A percentile compares a stretch with the other conserved stretches of the same genome.
phyloP scores from a whole-genome alignment of 2,113 vertebrate genomes.

The Aptenodytes patagonicus region DNA sequence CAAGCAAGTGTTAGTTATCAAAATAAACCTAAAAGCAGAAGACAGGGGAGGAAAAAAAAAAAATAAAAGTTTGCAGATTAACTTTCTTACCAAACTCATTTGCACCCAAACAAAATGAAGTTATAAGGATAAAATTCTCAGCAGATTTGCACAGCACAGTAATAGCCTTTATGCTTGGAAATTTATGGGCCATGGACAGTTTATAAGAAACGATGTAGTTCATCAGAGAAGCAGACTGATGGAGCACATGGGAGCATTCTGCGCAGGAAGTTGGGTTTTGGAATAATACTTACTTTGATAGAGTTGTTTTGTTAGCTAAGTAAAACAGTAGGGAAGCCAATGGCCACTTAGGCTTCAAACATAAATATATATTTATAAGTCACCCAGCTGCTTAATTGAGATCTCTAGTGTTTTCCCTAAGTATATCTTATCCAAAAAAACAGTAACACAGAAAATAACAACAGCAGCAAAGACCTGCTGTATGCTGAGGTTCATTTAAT shows the following conservation, averaged over 20 bases:
- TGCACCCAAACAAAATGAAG: constrained; percentile 68
- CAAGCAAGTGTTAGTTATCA: neutral
- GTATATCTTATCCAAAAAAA: constrained; percentile 65
- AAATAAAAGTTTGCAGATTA: constrained; percentile 35
- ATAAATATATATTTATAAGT: constrained; percentile 86
- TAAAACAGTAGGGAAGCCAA: constrained; percentile 90
- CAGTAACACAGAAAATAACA: constrained; percentile 61
- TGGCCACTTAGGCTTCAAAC: constrained; percentile 87
- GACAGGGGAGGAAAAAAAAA: neutral
- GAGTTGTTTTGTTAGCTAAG: constrained; percentile 90
- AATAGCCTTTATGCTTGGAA: constrained; percentile 86
- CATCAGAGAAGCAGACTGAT: constrained; percentile 87
- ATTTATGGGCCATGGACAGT: constrained; percentile 97
- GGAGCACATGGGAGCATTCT: constrained; percentile 85
- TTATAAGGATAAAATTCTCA: constrained; percentile 77
- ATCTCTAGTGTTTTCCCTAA: constrained; percentile 73
- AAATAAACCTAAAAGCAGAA: neutral
- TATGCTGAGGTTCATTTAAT: constrained; percentile 58
- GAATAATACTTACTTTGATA: constrained; percentile 92
- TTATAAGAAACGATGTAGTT: constrained; percentile 94
- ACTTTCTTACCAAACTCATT: constrained; percentile 65
- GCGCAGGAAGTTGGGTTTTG: constrained; percentile 89
- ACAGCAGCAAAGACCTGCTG: constrained; percentile 44
- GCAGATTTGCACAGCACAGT: constrained; percentile 81
- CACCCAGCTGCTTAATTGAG: constrained; percentile 83